Conservation (phyloP, 1,140 invertebrate species). For the Rhizoglyphus robini region DNA sequence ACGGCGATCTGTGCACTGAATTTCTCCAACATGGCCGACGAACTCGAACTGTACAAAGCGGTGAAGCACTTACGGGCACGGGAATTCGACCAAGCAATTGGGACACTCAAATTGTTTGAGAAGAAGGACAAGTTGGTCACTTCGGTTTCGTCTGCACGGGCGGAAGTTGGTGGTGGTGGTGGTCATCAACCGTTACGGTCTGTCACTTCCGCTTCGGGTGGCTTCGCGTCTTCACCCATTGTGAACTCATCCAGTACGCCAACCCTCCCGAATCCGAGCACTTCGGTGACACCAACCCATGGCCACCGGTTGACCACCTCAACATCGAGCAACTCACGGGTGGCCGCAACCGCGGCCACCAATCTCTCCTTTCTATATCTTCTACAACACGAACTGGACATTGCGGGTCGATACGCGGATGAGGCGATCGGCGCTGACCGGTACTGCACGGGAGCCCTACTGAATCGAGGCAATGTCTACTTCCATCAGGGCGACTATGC, state of each 20-base stretch:
- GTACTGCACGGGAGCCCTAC: conserved; percentile 66
- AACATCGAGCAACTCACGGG: conserved; percentile 39
- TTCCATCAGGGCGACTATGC: conserved; percentile 55
- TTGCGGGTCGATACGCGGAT: conserved; percentile 65
- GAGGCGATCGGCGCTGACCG: conserved; percentile 57
- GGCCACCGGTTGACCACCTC: conserved; percentile 25
- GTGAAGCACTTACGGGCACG: conserved; percentile 72
- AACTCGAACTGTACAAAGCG: conserved; percentile 86
- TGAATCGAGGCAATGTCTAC: conserved; percentile 75
- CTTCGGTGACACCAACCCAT: background rate
- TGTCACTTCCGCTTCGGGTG: background rate
- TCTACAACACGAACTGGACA: conserved; percentile 65
- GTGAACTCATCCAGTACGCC: background rate
- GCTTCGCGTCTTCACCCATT: background rate
- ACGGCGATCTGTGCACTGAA: conserved; percentile 38
- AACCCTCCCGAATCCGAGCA: background rate
- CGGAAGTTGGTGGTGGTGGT: background rate
- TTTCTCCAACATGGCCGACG: conserved; percentile 61
- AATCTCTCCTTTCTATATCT: conserved; percentile 79
- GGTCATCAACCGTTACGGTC: background rate
- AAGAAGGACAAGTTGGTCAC: conserved; percentile 49
- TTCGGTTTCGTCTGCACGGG: background rate
- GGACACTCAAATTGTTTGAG: conserved; percentile 75
- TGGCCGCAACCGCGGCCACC: conserved; percentile 67
- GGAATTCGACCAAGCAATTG: conserved; percentile 59